Conservation (phyloP, 2,888 invertebrate genomes). For the Marronus borbonicus region DNA sequence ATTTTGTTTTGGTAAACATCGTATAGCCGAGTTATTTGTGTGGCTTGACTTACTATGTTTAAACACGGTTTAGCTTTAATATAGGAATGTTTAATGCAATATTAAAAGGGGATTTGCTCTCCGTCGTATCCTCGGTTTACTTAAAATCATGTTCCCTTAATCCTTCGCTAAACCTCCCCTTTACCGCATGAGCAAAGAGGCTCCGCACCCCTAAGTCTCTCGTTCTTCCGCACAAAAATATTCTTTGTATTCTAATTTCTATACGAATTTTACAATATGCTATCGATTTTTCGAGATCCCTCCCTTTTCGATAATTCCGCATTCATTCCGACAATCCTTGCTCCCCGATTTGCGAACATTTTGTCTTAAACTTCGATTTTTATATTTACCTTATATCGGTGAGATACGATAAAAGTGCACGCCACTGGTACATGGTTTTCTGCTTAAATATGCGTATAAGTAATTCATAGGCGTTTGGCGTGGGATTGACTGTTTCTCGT, state of each 20-base stretch:
- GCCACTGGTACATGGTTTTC: background rate
- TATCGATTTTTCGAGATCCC: background rate
- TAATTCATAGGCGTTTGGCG: slow-evolving; percentile 2
- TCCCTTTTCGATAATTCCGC: background rate
- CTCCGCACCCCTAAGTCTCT: background rate
- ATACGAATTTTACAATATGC: slow-evolving; percentile 22
- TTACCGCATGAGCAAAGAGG: background rate
- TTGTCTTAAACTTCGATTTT: no score
- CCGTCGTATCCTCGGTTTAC: slow-evolving; percentile 36
- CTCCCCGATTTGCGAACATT: no score
- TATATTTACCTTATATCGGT: no score
- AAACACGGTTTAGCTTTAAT: slow-evolving; percentile 54
- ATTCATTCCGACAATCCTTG: background rate
- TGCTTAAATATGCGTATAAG: slow-evolving; percentile 3
- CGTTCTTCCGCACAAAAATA: background rate
- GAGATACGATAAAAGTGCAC: no score
- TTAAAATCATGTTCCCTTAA: slow-evolving; percentile 43
- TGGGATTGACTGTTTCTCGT: background rate
- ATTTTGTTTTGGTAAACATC: slow-evolving; percentile 53
- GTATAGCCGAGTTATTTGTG: slow-evolving; percentile 51
- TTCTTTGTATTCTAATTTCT: slow-evolving; percentile 19
- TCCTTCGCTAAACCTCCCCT: slow-evolving; percentile 19
- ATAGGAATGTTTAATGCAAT: slow-evolving; percentile 55
- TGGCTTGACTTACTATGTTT: slow-evolving; percentile 53
- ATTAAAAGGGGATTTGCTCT: slow-evolving; percentile 51